Evolutionary conservation across 2,113 vertebrate species (phyloP).

Genomic region (Electrona antarctica): DNA sequence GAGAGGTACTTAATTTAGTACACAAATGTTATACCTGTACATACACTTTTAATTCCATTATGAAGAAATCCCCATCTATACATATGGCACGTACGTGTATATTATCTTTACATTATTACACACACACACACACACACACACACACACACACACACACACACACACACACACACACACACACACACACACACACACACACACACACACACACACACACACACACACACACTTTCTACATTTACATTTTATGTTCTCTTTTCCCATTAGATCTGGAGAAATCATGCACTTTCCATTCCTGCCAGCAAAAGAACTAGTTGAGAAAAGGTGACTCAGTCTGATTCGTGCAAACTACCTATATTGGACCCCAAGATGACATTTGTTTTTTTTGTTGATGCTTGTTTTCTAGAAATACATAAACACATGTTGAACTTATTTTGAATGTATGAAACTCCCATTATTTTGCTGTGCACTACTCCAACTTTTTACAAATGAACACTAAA

Average conservation of each 20-base stretch:
- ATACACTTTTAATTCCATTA: background rate
- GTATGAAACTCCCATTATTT: background rate
- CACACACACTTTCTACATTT: background rate
- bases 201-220: background rate
- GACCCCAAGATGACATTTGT: constrained; percentile 15
- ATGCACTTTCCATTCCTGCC: constrained; percentile 79
- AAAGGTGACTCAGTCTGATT: constrained; percentile 17
- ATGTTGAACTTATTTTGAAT: background rate
- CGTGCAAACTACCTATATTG: constrained; percentile 13
- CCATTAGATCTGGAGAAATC: constrained; percentile 80
- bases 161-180: background rate
- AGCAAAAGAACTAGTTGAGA: constrained; percentile 47
- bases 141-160: background rate
- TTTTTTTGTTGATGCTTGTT: constrained; percentile 24
- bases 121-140: background rate
- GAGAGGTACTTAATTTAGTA: background rate
- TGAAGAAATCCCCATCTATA: background rate
- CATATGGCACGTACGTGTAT: too few species aligned
- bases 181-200: background rate
- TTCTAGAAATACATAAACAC: constrained; percentile 21
- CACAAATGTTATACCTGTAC: background rate
- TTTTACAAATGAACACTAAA: constrained; percentile 13
- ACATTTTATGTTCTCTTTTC: constrained; percentile 1
- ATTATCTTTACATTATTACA: background rate
- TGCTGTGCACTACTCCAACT: background rate